Evolutionary conservation across 2,113 vertebrate genomes (phyloP).

Genomic region (Leucosticte australis): DNA sequence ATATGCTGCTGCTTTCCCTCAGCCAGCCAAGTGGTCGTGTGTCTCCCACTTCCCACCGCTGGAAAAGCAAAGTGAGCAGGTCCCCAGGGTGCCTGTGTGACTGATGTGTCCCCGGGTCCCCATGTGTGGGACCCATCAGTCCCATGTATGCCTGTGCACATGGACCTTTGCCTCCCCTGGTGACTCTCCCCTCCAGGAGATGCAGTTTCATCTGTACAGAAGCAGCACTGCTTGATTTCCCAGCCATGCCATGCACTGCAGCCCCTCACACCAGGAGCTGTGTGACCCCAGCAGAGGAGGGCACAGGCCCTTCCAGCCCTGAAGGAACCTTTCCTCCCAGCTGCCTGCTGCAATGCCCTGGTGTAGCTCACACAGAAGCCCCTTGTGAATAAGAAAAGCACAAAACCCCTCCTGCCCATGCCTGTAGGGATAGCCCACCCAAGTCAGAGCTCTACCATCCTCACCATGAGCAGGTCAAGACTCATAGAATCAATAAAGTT

Average conservation of each 20-base stretch:
- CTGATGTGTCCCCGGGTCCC: too few species aligned
- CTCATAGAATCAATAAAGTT: accelerated
- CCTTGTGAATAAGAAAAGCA: background rate
- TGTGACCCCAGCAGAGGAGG: background rate
- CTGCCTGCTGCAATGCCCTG: background rate
- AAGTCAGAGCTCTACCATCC: background rate
- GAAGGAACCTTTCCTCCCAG: background rate
- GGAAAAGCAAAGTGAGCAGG: background rate
- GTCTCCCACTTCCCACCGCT: background rate
- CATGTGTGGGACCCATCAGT: too few species aligned
- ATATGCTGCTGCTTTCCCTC: background rate
- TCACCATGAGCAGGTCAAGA: background rate
- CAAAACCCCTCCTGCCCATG: background rate
- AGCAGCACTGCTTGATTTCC: background rate
- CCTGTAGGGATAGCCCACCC: background rate
- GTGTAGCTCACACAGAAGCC: background rate
- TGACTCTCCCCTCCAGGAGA: background rate
- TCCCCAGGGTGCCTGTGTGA: background rate
- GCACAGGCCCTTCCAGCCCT: background rate
- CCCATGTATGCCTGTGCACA: background rate
- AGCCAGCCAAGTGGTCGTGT: background rate
- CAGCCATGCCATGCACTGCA: background rate
- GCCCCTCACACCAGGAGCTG: background rate
- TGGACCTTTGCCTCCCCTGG: background rate
- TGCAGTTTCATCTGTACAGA: background rate